Base-by-base conservation (phyloP, 1,140 invertebrate genomes). In the Drosophila pseudoobscura region DNA sequence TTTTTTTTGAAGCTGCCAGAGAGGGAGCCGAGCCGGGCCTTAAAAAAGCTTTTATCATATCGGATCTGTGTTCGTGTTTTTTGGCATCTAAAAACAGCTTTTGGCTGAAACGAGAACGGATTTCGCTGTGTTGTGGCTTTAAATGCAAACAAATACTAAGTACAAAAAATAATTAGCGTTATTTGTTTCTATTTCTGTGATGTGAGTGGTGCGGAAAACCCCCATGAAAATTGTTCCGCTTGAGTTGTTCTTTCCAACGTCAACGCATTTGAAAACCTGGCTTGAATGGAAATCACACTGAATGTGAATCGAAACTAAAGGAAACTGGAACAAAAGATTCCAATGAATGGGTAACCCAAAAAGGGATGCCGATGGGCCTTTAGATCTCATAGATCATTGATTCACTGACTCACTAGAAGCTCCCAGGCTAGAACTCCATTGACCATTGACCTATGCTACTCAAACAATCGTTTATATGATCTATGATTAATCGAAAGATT, bases 151-250 rank as follows among this genome's bases (percentile, higher is more conserved):
- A 49, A 54, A 39, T 22, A 35, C n/a, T 47, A 53, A n/a, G 43
- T 44, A 24, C 29, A 43, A 41, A 66, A 49, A 54, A 39, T 24
- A 65, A 75, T 65, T 75, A 58, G 65, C 58, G 43, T 74, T 4
- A 39, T 57, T 74, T 64, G 20, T 62, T 62, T 56, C 15, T n/a
- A 54, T 44, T 64, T 15, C 20, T n/a, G 13, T 58, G 15, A 35
- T 26, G 3, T 24, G 24, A 24, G 24, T 24, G 24, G 24, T 24
- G 6, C 20, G 9, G 7, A 74, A 74, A 35, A 47, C 69, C 70
- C 22, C 8, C 53, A 50, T 85, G 72, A 29, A 73, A 76, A 73
- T 63, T 6, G 80, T 64, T 75, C 45, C 75, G 78, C 79, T 78
- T 83, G 79, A 74, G 44, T 51, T 39, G 11, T 39, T 39, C 43